Conservation (phyloP, 2,888 invertebrate species). For the Cephus spinipes region DNA sequence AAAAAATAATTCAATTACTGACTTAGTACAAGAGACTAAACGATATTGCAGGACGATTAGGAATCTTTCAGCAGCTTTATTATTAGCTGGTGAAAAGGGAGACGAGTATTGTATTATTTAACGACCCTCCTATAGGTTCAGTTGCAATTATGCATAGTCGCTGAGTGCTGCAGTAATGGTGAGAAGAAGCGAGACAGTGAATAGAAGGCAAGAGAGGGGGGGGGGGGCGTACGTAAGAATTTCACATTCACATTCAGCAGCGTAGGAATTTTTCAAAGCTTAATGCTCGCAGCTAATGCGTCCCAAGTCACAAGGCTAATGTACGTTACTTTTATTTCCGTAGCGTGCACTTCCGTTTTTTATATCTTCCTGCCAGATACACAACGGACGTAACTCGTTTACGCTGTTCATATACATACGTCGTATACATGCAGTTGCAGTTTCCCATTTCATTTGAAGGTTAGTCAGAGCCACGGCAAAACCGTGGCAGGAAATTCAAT, state of each 20-base stretch:
- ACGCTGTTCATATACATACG: conserved; percentile 36
- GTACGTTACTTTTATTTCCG: not conserved
- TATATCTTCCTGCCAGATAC: not conserved
- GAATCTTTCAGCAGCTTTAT: not conserved
- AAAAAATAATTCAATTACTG: not conserved
- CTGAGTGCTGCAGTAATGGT: too few relatives aligned
- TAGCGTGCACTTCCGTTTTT: conserved; percentile 1
- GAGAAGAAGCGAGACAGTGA: conserved; percentile 12
- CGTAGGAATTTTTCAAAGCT: not conserved
- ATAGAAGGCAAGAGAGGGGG: conserved; percentile 15
- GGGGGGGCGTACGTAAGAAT: not conserved
- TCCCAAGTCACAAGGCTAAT: not conserved
- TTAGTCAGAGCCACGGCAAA: conserved; percentile 43
- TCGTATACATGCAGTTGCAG: conserved; percentile 15
- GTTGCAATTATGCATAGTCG: too few relatives aligned
- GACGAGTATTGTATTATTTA: not conserved
- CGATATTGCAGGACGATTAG: not conserved
- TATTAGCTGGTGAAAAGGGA: not conserved
- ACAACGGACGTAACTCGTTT: conserved; percentile 47
- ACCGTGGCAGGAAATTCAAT: conserved; percentile 51
- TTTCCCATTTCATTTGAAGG: conserved; percentile 52
- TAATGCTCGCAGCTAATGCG: not conserved
- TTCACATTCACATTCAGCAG: not conserved
- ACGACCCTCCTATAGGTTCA: not conserved
- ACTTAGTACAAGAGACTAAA: not conserved